Conservation (phyloP, 1,140 invertebrate species). For the Drosophila lini region DNA sequence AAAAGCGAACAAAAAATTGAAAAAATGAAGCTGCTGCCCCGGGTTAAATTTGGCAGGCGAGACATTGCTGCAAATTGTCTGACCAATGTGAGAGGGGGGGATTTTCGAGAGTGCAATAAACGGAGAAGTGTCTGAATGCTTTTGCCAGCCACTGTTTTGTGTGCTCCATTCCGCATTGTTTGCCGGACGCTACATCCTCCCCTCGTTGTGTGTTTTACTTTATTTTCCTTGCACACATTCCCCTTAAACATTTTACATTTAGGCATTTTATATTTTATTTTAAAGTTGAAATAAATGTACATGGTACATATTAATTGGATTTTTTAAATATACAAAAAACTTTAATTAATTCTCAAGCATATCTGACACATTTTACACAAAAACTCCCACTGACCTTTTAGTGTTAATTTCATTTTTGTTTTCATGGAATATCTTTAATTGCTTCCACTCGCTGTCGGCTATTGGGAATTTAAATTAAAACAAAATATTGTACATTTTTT, state of each 20-base stretch:
- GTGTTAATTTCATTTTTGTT: background rate
- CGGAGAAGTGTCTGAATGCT: conserved; percentile 71
- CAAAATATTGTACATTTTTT: conserved; percentile 4
- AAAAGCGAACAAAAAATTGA: conserved; percentile 18
- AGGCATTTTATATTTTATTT: conserved; percentile 6
- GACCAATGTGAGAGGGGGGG: conserved; percentile 47
- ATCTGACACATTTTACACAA: too few relatives aligned
- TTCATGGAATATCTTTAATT: conserved; percentile 9
- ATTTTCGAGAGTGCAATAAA: conserved; percentile 69
- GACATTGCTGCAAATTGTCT: conserved; percentile 80
- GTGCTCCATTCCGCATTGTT: conserved; percentile 62
- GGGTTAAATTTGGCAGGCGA: conserved; percentile 77
- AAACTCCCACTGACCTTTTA: background rate
- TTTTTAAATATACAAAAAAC: background rate
- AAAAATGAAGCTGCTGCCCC: conserved; percentile 63
- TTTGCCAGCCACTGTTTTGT: conserved; percentile 62
- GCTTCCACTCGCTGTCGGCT: background rate
- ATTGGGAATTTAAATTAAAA: conserved; percentile 17
- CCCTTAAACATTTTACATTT: conserved; percentile 5
- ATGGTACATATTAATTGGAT: too few relatives aligned
- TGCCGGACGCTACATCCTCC: conserved; percentile 30
- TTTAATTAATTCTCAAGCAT: background rate
- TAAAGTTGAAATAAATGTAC: background rate
- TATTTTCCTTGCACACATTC: conserved; percentile 9
- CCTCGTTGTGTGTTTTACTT: conserved; percentile 15